phyloP scores from a whole-genome alignment of 2,888 invertebrate species.

The Odontomyia ornata region DNA sequence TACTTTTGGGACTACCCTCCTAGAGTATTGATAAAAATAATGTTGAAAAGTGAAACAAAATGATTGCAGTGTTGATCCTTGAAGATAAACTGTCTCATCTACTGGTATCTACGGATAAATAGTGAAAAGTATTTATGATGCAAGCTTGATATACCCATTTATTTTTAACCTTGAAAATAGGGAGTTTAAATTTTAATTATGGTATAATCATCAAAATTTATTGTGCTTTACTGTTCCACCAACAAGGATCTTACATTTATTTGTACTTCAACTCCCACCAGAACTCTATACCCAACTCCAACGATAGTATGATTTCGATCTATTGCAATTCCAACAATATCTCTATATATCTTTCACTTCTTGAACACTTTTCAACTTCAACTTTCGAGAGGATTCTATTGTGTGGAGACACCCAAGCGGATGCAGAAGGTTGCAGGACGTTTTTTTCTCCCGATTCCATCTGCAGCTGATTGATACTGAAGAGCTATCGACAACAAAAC shows the following conservation, averaged over 20 bases:
- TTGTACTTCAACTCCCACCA: neutral
- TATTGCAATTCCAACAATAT: neutral
- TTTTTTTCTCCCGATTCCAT: neutral
- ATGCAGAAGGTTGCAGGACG: neutral
- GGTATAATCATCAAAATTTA: too few species aligned
- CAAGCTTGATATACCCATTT: neutral
- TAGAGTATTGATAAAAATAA: too few species aligned
- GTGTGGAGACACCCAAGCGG: neutral
- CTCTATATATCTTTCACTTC: neutral
- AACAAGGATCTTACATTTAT: neutral
- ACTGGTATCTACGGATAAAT: too few species aligned
- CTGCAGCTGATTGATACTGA: conserved; percentile 15
- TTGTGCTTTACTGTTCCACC: neutral
- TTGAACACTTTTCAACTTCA: neutral
- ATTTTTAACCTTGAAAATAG: neutral
- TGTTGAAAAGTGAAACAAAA: too few species aligned
- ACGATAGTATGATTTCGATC: neutral
- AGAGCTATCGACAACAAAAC: conserved; percentile 12
- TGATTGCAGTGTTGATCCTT: too few species aligned
- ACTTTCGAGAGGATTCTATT: neutral
- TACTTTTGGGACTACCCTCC: too few species aligned
- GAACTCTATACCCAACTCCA: neutral
- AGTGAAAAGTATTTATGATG: too few species aligned
- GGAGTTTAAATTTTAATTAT: too few species aligned
- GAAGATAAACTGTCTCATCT: too few species aligned